phyloP scores from a whole-genome alignment of 2,113 vertebrate species.

The Gallinago jamesoni region DNA sequence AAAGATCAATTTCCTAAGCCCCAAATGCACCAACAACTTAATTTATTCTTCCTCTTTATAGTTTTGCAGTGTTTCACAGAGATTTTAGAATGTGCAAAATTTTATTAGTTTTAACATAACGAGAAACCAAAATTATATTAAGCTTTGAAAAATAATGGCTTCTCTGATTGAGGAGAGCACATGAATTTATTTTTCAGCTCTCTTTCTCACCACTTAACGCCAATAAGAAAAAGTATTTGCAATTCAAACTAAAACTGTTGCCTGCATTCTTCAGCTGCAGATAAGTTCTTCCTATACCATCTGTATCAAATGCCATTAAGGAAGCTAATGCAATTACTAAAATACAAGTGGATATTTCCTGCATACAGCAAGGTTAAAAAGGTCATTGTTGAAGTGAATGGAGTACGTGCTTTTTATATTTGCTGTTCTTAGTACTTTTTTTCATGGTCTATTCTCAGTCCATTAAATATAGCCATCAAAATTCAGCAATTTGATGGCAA shows the following conservation, averaged over 20 bases:
- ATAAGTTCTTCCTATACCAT: slow-evolving; percentile 37
- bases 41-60: not conserved
- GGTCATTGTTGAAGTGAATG: slow-evolving; percentile 42
- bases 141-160: not conserved
- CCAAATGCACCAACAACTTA: not conserved
- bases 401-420: not conserved
- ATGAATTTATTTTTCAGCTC: not conserved
- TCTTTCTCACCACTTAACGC: not conserved
- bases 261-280: slow-evolving; percentile 35
- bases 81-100: not conserved
- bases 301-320: slow-evolving; percentile 62
- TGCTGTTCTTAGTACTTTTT: slow-evolving; percentile 36
- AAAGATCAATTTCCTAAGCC: not conserved
- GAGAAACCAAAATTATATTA: not conserved
- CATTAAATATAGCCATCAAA: slow-evolving; percentile 73
- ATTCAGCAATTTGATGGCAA: slow-evolving; percentile 73
- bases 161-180: not conserved
- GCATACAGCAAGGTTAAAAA: slow-evolving; percentile 58
- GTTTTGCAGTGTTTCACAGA: not conserved
- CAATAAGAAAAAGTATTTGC: slow-evolving; percentile 5
- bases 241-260: slow-evolving; percentile 23
- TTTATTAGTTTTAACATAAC: not conserved
- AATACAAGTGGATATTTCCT: slow-evolving; percentile 67
- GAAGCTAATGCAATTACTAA: slow-evolving; percentile 64
- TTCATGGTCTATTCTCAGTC: slow-evolving; percentile 54